Evolutionary conservation across 2,888 invertebrate genomes (phyloP), one percentile per base, ranked within the genome.

Genomic region (Orthonevra nobilis): DNA sequence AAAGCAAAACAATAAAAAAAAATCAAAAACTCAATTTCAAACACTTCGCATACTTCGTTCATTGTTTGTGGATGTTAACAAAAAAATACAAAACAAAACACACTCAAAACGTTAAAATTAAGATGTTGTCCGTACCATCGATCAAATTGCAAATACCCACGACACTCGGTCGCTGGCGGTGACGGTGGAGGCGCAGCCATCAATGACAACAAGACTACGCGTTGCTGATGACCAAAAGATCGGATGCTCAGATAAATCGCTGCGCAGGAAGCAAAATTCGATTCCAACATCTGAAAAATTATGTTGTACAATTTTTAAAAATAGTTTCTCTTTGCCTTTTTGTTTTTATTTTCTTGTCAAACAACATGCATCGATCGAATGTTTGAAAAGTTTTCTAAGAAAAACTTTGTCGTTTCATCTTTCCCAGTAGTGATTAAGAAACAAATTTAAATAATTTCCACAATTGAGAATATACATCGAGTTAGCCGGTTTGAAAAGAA

Each of bases 251-350:
- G 77, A 77, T 77, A 77, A 77, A 77, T 64, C 77, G 70, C 66
- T 50, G 28, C 54, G n/a, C n/a, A n/a, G n/a, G n/a, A 38, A 34
- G 32, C 23, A 60, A 70, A 63, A 75, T 72, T 72, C 54, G 72
- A 77, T 72, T 77, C 28, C 58, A 77, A 77, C 64, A 77, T 72
- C 63, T 77, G 77, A 77, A 72, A 77, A 77, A 77, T 54, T 72
- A 77, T 77, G 72, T 77, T 77, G 60, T 54, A 54, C 36, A 58
- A 52, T 64, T 58, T 36, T 69, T 46, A n/a, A 52, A 74, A 60
- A 61, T 44, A n/a, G 30, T 48, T 72, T 64, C 56, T 48, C 15
- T 48, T 23, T n/a, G n/a, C n/a, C n/a, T n/a, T n/a, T n/a, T 15
- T 42, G 19, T 34, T 26, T 44, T 38, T 5, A 42, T 52, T 23